Base-by-base conservation (phyloP, 2,888 invertebrate species). In the Rotaria macrura region DNA sequence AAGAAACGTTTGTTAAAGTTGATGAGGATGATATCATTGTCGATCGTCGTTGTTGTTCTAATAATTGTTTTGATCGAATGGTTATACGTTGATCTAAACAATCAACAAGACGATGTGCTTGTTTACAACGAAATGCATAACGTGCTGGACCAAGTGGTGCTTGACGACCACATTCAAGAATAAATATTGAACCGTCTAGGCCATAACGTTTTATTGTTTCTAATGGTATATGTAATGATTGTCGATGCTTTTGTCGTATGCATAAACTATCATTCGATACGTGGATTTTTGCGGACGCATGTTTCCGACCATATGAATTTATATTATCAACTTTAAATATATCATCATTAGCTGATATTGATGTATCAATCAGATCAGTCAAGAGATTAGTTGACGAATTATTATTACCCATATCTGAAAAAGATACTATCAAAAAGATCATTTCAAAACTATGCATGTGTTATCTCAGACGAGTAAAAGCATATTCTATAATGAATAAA, bases 81-180 rank as follows among this genome's bases (percentile, higher is more conserved):
- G 43, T 9, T 25, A 79, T 79, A n/a, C 43, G 40, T 79, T 43
- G 43, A 43, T 79, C 79, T 43, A 79, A 25, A 79, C 79, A 79
- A n/a, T 79, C 14, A 43, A 79, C 79, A 25, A 97, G 92, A 87
- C 94, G 92, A 89, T 95, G 94, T 20, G 97, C 96, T 90, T 94
- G 93, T 85, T 93, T 93, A 90, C 97, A 96, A 88, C 94, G 94
- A 91, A 97, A 97, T 38, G 95, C 96, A 91, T 95, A 97, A 88
- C 97, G 95, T 14, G 97, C 97, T 87, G 95, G 94, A 0, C 97
- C 97, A 3, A 96, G 96, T 84, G 94, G 94, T 91, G 96, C 96
- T 85, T 92, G 89, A 38, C 92, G 92, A 0, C 94, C 95, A 88
- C 96, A 95, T 92, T 98, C 97, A 90, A 97, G 97, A 88, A 95